Conservation (phyloP, 2,113 vertebrate genomes). For the Centropus unirufus region DNA sequence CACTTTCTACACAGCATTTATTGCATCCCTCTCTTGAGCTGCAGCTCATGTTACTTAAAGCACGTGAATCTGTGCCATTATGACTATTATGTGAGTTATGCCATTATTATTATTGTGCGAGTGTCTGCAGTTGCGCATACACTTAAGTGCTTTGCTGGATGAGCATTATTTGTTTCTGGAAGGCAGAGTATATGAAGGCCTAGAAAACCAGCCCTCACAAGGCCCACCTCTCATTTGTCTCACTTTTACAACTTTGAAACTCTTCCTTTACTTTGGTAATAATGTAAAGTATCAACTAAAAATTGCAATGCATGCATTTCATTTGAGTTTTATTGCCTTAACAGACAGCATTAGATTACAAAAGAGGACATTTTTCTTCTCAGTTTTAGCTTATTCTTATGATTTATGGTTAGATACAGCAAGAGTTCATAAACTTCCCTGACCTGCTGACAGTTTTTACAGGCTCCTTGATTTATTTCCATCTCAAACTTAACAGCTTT, state of each 20-base stretch:
- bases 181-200: not conserved
- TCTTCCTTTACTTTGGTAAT: slow-evolving; percentile 83
- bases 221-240: slow-evolving; percentile 71
- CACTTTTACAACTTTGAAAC: slow-evolving; percentile 78
- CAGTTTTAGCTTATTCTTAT: slow-evolving; percentile 86
- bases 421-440: slow-evolving; percentile 90
- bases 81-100: not conserved
- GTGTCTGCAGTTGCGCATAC: not conserved
- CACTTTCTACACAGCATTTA: not conserved
- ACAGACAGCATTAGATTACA: slow-evolving; percentile 87
- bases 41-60: not conserved
- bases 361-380: slow-evolving; percentile 87
- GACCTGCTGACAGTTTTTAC: slow-evolving; percentile 88
- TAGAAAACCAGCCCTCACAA: not conserved
- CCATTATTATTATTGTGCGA: not conserved
- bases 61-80: not conserved
- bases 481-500: slow-evolving; percentile 86
- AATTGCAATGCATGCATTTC: slow-evolving; percentile 86
- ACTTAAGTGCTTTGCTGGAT: not conserved
- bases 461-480: slow-evolving; percentile 89
- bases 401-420: slow-evolving; percentile 88
- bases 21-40: not conserved
- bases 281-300: slow-evolving; percentile 86
- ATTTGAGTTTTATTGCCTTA: slow-evolving; percentile 87
- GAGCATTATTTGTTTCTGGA: slow-evolving; percentile 11